phyloP scores from a whole-genome alignment of 2,797 vertebrate genomes.

The Geotrypetes seraphini region DNA sequence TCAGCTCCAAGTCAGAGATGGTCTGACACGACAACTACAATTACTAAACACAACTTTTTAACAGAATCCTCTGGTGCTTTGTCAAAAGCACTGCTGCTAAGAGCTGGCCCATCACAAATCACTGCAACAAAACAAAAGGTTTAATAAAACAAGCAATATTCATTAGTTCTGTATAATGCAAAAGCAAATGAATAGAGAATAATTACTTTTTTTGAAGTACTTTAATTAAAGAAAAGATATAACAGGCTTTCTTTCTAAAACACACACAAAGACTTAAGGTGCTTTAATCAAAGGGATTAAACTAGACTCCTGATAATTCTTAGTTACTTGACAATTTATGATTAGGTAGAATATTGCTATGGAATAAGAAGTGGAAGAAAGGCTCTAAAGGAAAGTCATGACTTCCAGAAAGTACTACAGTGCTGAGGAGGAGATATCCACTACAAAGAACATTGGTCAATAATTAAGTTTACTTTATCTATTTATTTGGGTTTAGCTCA shows the following conservation, averaged over 20 bases:
- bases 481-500: too few species aligned
- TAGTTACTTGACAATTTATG: accelerated
- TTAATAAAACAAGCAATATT: slow-evolving; percentile 58
- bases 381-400: accelerated
- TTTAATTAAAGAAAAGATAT: slow-evolving; percentile 25
- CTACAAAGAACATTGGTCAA: too few species aligned
- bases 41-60: slow-evolving; percentile 69
- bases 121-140: slow-evolving; percentile 61
- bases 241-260: slow-evolving; percentile 8
- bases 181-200: slow-evolving; percentile 23
- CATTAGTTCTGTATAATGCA: slow-evolving; percentile 27
- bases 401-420: too few species aligned
- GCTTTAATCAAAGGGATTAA: background rate
- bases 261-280: background rate
- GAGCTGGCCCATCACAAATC: slow-evolving; percentile 52
- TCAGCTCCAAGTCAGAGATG: slow-evolving; percentile 71
- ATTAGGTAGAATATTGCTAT: accelerated
- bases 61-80: slow-evolving; percentile 85
- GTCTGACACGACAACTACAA: slow-evolving; percentile 66
- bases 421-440: too few species aligned
- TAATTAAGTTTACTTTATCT: too few species aligned
- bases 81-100: slow-evolving; percentile 68
- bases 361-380: accelerated
- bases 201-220: slow-evolving; percentile 27
- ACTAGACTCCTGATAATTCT: accelerated